Conservation (phyloP, 2,888 invertebrate species). For the Agrilus mali region DNA sequence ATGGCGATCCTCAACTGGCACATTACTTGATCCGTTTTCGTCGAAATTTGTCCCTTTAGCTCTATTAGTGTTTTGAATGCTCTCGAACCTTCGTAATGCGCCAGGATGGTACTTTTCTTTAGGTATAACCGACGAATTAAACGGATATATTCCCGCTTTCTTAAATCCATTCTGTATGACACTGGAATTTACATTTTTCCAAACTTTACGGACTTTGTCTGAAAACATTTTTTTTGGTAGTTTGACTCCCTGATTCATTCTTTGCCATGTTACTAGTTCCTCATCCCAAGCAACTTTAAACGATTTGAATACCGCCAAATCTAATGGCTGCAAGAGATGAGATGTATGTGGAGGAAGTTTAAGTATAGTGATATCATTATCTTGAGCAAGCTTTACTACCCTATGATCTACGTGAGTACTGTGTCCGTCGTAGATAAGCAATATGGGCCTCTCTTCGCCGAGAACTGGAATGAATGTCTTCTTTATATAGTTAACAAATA, state of each 20-base stretch:
- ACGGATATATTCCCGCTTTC: constrained; percentile 12
- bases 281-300: constrained; percentile 13
- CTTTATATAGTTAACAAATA: constrained; percentile 20
- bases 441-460: constrained; percentile 14
- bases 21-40: too few species aligned
- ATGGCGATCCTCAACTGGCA: too few species aligned
- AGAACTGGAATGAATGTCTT: constrained; percentile 15
- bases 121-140: too few species aligned
- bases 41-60: too few species aligned
- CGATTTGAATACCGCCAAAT: constrained; percentile 18
- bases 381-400: constrained; percentile 15
- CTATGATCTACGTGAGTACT: constrained; percentile 14
- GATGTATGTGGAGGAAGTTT: constrained; percentile 18
- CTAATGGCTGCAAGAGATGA: constrained; percentile 19
- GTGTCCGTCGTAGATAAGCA: constrained; percentile 19
- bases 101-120: too few species aligned
- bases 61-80: too few species aligned
- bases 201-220: constrained; percentile 10
- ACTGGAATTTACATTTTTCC: constrained; percentile 7
- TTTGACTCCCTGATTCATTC: constrained; percentile 10
- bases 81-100: too few species aligned
- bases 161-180: constrained; percentile 12
- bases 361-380: constrained; percentile 15
- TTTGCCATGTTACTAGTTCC: constrained; percentile 12
- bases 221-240: constrained; percentile 14